Conservation (phyloP, 2,113 vertebrate species). For the Dicerorhinus sumatrensis region DNA sequence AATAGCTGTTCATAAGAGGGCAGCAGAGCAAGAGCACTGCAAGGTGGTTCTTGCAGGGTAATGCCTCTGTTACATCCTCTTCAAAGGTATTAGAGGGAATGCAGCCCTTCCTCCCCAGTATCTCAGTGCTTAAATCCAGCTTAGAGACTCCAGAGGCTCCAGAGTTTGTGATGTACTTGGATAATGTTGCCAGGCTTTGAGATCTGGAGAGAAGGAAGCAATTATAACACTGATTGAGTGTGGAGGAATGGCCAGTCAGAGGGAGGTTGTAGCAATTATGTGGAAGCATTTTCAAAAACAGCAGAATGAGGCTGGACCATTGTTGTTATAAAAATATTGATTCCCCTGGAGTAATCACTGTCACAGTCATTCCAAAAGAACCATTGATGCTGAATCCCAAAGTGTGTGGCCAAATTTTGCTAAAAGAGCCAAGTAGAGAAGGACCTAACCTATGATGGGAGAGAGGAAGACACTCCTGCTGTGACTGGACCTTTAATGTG, state of each 20-base stretch:
- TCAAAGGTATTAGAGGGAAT: not conserved
- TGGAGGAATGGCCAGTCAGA: not conserved
- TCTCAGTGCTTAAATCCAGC: not conserved
- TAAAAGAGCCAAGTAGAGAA: not conserved
- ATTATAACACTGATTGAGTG: not conserved
- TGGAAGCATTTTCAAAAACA: not conserved
- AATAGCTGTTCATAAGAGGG: not conserved
- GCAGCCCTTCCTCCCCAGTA: not conserved
- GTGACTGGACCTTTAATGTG: not conserved
- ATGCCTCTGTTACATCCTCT: not conserved
- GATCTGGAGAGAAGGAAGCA: not conserved
- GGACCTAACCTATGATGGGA: not conserved
- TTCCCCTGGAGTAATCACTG: not conserved
- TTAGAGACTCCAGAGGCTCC: not conserved
- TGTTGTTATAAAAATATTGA: not conserved
- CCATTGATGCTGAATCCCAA: not conserved
- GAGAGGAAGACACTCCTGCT: not conserved
- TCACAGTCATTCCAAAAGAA: not conserved
- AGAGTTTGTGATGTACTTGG: not conserved
- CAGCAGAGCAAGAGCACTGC: not conserved
- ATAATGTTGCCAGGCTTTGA: not conserved
- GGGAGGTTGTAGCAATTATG: not conserved
- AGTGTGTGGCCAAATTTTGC: not conserved
- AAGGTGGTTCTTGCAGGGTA: not conserved
- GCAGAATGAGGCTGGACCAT: not conserved